Evolutionary conservation across 2,888 invertebrate species (phyloP), one percentile per base, ranked within the genome.

Genomic region (Scelioninae gen. 2): DNA sequence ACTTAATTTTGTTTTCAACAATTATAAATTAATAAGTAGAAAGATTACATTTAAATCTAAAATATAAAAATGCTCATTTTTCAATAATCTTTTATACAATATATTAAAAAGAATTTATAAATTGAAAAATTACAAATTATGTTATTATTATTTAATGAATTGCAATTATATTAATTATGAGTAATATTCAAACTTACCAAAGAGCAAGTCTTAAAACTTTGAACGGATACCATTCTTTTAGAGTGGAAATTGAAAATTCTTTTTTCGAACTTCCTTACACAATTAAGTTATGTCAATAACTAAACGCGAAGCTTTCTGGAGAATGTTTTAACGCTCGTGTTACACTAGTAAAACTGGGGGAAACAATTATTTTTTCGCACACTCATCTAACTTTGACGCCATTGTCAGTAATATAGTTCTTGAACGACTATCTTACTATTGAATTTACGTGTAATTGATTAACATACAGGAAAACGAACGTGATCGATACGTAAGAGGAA

Each of bases 301-400:
- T 69, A 65, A 61, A 61, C 22, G 46, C 33, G 11, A n/a, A 35
- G 31, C n/a, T n/a, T 39, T 1, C 10, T 45, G n/a, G 31, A 61
- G 33, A 55, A 53, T 61, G 41, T 43, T 41, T 57, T 53, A 48
- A 48, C 35, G 46, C 11, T 39, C 25, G 13, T 16, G 39, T 22
- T 41, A 18, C 22, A 33, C 43, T 35, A 48, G 35, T 13, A 28
- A 28, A 13, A 63, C 41, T 50, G 55, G 61, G 45, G 70, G 65
- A 65, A 74, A 61, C 9, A 53, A 70, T 69, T 70, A 45, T 57
- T 64, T 67, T 74, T 74, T 67, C 53, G 71, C 74, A 71, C 50
- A 68, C 60, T 71, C 74, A 74, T 74, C 46, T 71, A 52, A 41
- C 45, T 65, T 61, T 71, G 53, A 73, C 68, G 63, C 64, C 58